Evolutionary conservation across 1,140 invertebrate genomes (phyloP).

Genomic region (Diabrotica undecimpunctata): DNA sequence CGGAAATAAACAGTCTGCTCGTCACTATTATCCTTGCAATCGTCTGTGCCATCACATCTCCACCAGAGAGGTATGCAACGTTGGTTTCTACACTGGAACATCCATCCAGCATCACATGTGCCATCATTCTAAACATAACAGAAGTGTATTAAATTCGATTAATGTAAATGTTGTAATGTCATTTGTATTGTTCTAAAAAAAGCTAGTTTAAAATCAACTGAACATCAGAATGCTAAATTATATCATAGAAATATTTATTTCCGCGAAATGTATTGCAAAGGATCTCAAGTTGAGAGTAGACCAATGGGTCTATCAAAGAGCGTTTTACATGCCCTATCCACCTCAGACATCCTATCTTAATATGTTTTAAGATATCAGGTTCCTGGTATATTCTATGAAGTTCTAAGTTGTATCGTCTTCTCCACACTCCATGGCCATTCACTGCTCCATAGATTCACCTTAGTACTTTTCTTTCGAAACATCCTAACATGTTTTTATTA

Average conservation of each 20-base stretch:
- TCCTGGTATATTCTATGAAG: too few species aligned
- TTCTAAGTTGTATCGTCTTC: too few species aligned
- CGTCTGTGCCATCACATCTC: conserved; percentile 63
- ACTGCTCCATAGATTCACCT: too few species aligned
- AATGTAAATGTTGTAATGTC: neutral
- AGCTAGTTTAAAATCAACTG: neutral
- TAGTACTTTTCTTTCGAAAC: too few species aligned
- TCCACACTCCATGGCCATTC: too few species aligned
- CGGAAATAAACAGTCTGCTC: conserved; percentile 48
- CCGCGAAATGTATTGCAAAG: too few species aligned
- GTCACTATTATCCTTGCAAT: conserved; percentile 67
- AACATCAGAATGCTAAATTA: neutral
- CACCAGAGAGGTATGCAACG: conserved; percentile 72
- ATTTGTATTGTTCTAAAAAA: neutral
- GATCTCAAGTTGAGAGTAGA: too few species aligned
- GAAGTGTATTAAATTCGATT: neutral
- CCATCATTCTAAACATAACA: neutral
- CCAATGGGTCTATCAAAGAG: too few species aligned
- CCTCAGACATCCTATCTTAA: too few species aligned
- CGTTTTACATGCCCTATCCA: too few species aligned
- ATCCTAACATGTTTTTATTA: too few species aligned
- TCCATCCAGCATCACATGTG: neutral
- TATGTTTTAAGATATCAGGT: too few species aligned
- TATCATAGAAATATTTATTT: neutral
- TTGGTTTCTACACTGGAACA: conserved; percentile 71